Percentiles rank a stretch among this genome's conserved stretches.
phyloP scores from a whole-genome alignment of 2,888 invertebrate genomes.

The Drosophila pseudotalamancana region DNA sequence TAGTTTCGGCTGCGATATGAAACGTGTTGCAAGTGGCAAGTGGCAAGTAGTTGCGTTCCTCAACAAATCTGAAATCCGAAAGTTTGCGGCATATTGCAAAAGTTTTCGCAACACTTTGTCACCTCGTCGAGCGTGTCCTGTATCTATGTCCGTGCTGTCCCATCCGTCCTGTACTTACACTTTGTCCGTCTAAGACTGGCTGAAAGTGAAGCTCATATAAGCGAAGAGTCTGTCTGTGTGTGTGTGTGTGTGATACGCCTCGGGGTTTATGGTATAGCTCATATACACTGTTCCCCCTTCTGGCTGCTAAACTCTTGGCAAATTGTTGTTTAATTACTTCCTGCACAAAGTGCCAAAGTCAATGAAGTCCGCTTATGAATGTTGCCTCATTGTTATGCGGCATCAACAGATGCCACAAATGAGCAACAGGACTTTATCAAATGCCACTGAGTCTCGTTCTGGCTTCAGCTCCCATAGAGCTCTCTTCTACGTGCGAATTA shows the following conservation, averaged over 20 bases:
- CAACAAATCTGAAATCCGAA: constrained; percentile 41
- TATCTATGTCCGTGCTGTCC: constrained; percentile 12
- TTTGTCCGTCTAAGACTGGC: neutral
- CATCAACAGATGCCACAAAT: constrained; percentile 64
- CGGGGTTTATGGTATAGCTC: no score
- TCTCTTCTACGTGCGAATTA: constrained; percentile 40
- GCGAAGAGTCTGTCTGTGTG: no score
- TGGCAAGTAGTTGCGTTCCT: neutral
- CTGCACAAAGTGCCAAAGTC: constrained; percentile 40
- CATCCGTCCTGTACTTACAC: constrained; percentile 11
- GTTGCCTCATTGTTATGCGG: constrained; percentile 68
- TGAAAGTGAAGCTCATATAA: constrained; percentile 20
- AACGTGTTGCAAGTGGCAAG: constrained; percentile 8
- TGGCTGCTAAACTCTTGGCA: constrained; percentile 17
- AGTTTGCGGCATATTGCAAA: constrained; percentile 72
- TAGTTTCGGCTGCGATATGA: neutral
- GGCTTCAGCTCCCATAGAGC: neutral
- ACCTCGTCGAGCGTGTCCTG: constrained; percentile 33
- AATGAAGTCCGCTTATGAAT: constrained; percentile 38
- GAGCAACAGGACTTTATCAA: constrained; percentile 60
- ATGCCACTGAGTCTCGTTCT: constrained; percentile 36
- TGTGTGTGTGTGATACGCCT: no score
- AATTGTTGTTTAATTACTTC: constrained; percentile 76
- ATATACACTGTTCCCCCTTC: neutral
- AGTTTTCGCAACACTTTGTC: constrained; percentile 58